Percentiles rank a stretch among this genome's conserved stretches.
Evolutionary conservation across 2,797 vertebrate genomes (phyloP).

Genomic region (Syngnathus rostellatus): DNA sequence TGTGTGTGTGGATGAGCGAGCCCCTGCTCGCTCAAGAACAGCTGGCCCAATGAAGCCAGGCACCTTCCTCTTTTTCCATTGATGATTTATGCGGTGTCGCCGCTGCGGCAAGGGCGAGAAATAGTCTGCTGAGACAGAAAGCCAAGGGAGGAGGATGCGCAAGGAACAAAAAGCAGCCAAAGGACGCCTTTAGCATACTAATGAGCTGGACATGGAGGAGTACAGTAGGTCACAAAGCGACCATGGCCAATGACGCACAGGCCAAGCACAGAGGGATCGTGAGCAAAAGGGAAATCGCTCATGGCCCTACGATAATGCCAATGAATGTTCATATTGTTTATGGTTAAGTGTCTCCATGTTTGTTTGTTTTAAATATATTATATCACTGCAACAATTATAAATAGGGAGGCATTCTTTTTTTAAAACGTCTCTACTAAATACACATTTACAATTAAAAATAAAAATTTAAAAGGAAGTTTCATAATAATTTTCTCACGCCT

Average conservation of each 20-base stretch:
- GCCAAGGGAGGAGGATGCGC: conserved; percentile 17
- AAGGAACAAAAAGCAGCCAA: conserved; percentile 23
- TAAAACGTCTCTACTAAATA: too few relatives aligned
- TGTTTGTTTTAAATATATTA: neutral
- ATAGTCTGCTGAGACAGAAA: conserved; percentile 25
- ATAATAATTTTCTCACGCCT: neutral
- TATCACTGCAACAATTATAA: too few relatives aligned
- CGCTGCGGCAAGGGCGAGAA: conserved; percentile 21
- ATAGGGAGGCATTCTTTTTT: neutral
- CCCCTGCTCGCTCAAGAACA: conserved; percentile 34
- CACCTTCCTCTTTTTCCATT: conserved; percentile 29
- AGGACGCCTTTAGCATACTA: conserved; percentile 50
- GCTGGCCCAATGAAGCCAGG: conserved; percentile 45
- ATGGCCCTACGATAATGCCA: conserved; percentile 6
- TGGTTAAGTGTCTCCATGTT: neutral
- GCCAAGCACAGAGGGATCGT: conserved; percentile 36
- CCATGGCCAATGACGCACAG: conserved; percentile 25
- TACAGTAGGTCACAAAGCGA: conserved; percentile 50
- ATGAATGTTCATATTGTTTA: neutral
- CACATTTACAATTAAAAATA: too few relatives aligned
- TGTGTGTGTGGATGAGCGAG: conserved; percentile 44
- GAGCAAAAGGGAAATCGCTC: conserved; percentile 17
- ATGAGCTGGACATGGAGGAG: conserved; percentile 43
- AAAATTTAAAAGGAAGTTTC: too few relatives aligned
- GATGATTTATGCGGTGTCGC: conserved; percentile 33